Evolutionary conservation across 2,113 vertebrate genomes (phyloP).

Genomic region (Hippopotamus amphibius): DNA sequence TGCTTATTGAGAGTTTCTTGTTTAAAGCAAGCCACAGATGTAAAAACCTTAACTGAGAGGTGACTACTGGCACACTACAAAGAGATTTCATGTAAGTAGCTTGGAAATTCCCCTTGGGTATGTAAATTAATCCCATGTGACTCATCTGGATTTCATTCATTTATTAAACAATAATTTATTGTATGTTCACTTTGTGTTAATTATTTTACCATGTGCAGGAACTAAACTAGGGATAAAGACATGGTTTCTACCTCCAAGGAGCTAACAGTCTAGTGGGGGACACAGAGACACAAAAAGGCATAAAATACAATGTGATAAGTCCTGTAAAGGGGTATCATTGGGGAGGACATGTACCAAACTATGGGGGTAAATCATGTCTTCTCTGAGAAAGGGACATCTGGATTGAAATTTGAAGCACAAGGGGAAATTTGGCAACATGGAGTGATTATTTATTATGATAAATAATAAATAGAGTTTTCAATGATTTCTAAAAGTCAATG

Average conservation of each 20-base stretch:
- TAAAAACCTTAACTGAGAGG: slow-evolving; percentile 50
- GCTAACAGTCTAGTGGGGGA: not conserved
- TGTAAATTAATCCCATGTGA: slow-evolving; percentile 55
- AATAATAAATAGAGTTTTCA: not conserved
- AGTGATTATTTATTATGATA: not conserved
- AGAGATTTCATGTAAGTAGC: slow-evolving; percentile 56
- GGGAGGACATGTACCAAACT: not conserved
- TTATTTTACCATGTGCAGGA: not conserved
- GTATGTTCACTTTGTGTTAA: slow-evolving; percentile 51
- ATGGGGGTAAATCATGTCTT: not conserved
- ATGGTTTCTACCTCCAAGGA: slow-evolving; percentile 5
- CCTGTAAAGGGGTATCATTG: not conserved
- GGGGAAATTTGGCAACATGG: not conserved
- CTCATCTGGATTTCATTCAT: slow-evolving; percentile 59
- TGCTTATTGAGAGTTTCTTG: slow-evolving; percentile 21
- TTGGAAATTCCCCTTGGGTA: slow-evolving; percentile 51
- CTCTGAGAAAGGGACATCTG: not conserved
- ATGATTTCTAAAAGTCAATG: no score
- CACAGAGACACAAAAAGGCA: not conserved
- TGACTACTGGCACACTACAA: slow-evolving; percentile 49
- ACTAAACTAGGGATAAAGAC: not conserved
- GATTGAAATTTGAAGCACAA: not conserved
- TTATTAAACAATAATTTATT: slow-evolving; percentile 71
- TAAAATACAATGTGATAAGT: not conserved
- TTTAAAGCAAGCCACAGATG: slow-evolving; percentile 63